Evolutionary conservation across 1,140 invertebrate species (phyloP).

Genomic region (Temnothorax curvispinosus): DNA sequence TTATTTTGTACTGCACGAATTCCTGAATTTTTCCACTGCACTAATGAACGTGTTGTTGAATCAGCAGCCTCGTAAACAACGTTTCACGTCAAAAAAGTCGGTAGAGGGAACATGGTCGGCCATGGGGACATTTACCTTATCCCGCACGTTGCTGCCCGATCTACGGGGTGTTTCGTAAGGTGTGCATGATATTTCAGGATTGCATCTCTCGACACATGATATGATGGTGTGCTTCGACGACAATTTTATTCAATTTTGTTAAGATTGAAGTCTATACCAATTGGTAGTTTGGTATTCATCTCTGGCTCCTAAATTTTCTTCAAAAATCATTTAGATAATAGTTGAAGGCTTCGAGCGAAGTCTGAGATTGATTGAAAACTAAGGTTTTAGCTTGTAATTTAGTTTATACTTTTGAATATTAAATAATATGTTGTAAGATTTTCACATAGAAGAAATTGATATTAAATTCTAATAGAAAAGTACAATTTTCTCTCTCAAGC

Average conservation of each 20-base stretch:
- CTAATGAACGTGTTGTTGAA: too few species aligned
- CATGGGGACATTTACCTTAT: too few species aligned
- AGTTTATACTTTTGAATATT: not conserved
- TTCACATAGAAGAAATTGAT: not conserved
- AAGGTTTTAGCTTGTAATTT: not conserved
- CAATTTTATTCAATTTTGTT: not conserved
- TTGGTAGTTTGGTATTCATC: not conserved
- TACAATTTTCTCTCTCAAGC: not conserved
- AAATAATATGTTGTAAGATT: not conserved
- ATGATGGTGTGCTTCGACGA: not conserved
- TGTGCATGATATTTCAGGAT: slow-evolving; percentile 14
- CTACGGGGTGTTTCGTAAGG: slow-evolving; percentile 63
- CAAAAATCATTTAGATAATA: not conserved
- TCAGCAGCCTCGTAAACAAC: too few species aligned
- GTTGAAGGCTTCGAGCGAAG: not conserved
- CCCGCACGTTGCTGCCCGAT: slow-evolving; percentile 46
- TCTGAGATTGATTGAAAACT: not conserved
- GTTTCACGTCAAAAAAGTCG: too few species aligned
- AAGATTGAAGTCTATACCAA: not conserved
- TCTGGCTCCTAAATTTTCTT: not conserved
- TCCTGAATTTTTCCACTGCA: too few species aligned
- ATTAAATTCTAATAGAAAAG: not conserved
- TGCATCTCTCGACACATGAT: not conserved
- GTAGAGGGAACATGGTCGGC: too few species aligned
- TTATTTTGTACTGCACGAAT: too few species aligned